Evolutionary conservation across 2,888 invertebrate genomes (phyloP), one percentile per base, ranked within the genome.

Genomic region (Synergus itoensis): DNA sequence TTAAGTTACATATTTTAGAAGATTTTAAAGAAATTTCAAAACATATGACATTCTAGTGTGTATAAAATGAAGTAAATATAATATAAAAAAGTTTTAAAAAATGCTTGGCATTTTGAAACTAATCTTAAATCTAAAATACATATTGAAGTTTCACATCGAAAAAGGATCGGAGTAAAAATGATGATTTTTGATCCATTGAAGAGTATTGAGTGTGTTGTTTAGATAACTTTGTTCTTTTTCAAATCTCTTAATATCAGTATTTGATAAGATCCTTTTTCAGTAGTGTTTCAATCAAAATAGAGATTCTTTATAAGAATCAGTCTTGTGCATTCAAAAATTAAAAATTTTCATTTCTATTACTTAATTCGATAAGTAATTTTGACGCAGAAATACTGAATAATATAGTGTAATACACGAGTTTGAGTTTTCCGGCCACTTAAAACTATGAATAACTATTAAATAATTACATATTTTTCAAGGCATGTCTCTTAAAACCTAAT

Each of bases 271-370:
- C 53, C 53, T 8, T 53, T n/a, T 53, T 53, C n/a, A 48, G 16
- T 11, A 21, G 21, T 9, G 21, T 1, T 45, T 21, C 21, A 21
- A 60, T 60, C 3, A 77, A 41, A 48, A 63, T 63, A 40, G 28
- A 43, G 18, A 63, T 53, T 63, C 21, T 62, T 62, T 21, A 43
- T 69, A 12, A 69, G 7, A 45, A 64, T 62, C 57, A 77, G 65
- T 65, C 63, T 63, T 77, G 36, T 28, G 14, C 28, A 21, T 60
- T 77, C 36, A 36, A 16, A 80, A 73, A 53, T 43, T n/a, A 36
- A 53, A 65, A 36, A 57, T 77, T 79, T 18, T 76, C 12, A 21
- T 45, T 57, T 7, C 45, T 12, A 8, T 18, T 18, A 57, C 18
- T 57, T 18, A 9, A 57, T 18, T 57, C 8, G 18, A 57, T 57